Conservation (phyloP, 2,888 invertebrate genomes). For the Tholera decimalis region DNA sequence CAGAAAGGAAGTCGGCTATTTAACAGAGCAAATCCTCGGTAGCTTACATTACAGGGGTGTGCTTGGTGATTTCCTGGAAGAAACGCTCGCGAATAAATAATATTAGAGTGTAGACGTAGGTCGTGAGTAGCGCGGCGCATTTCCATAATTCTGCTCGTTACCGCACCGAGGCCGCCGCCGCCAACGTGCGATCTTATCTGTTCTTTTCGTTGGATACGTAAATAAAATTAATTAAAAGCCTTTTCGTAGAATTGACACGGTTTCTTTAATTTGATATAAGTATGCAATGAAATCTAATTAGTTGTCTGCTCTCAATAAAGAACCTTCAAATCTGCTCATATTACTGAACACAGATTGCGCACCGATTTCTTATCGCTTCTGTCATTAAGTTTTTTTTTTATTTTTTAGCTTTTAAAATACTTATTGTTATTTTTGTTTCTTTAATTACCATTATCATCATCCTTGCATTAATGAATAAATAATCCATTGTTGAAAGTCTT, state of each 20-base stretch:
- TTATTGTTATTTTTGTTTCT: no score
- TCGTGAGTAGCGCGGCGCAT: constrained; percentile 71
- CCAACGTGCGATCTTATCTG: constrained; percentile 74
- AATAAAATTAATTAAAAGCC: constrained; percentile 76
- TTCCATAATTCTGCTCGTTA: constrained; percentile 87
- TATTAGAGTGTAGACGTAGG: constrained; percentile 64
- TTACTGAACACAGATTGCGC: background rate
- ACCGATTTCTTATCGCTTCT: background rate
- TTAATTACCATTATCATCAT: constrained; percentile 6
- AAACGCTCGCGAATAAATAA: constrained; percentile 78
- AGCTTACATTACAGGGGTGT: constrained; percentile 68
- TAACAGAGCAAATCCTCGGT: constrained; percentile 72
- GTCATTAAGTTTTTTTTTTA: constrained; percentile 5
- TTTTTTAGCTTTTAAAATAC: no score
- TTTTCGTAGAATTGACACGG: constrained; percentile 35
- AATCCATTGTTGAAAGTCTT: constrained; percentile 10
- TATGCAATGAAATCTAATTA: constrained; percentile 28
- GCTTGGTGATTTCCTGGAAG: constrained; percentile 73
- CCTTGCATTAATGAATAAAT: constrained; percentile 9
- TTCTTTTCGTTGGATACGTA: constrained; percentile 71
- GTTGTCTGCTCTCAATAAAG: constrained; percentile 17
- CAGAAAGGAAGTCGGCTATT: constrained; percentile 69
- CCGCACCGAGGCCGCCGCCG: constrained; percentile 60
- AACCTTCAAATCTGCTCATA: constrained; percentile 10
- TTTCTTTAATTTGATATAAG: constrained; percentile 30